These are phyloP conservation scores for Cryptops parisi DNA, from an alignment of 2,888 invertebrate species.

Conservation along the genomic window DNA sequence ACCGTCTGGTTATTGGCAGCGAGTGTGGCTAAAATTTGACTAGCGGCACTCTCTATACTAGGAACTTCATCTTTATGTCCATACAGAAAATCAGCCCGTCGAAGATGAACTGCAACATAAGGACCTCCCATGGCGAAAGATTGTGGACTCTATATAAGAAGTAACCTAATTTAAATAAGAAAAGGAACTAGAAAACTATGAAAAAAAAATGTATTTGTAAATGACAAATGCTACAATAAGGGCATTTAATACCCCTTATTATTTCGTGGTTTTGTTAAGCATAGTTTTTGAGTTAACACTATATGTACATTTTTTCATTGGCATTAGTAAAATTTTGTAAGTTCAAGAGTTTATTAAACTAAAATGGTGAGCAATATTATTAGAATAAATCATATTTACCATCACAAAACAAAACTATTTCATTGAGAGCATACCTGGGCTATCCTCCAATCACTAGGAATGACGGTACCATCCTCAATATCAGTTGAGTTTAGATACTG, in stretches of 20 bases:
- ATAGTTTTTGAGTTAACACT: too few species aligned
- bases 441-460: conserved; percentile 46
- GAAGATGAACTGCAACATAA: conserved; percentile 71
- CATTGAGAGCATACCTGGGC: conserved; percentile 39
- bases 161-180: too few species aligned
- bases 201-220: neutral
- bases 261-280: too few species aligned
- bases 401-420: too few species aligned
- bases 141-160: conserved; percentile 3
- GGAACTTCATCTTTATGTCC: conserved; percentile 61
- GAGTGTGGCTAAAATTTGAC: conserved; percentile 50
- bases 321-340: too few species aligned
- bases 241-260: too few species aligned
- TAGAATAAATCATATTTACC: too few species aligned
- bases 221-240: neutral
- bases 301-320: too few species aligned
- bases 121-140: conserved; percentile 38
- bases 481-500: conserved; percentile 47
- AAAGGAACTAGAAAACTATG: neutral
- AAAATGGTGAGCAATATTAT: too few species aligned
- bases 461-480: conserved; percentile 41
- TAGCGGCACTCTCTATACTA: conserved; percentile 54
- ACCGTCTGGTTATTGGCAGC: conserved; percentile 41
- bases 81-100: conserved; percentile 72
- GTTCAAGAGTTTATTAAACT: too few species aligned